Evolutionary conservation across 2,797 vertebrate genomes (phyloP).

Genomic region (Sebastes oblongus): DNA sequence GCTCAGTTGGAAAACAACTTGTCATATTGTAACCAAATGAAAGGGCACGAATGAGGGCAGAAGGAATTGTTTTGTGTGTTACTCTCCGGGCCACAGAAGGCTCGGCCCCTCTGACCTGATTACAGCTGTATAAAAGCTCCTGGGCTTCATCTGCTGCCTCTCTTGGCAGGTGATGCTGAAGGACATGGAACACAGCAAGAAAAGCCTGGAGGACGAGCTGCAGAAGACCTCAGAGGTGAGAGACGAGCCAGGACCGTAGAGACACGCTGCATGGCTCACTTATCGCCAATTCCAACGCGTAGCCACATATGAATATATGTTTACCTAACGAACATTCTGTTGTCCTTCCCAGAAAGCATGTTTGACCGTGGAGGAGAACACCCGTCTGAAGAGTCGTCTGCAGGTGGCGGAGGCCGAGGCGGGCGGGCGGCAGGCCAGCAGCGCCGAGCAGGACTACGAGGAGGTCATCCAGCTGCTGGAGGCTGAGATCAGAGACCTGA

Average conservation of each 20-base stretch:
- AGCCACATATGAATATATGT: background rate
- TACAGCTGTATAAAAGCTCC: background rate
- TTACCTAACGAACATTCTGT: background rate
- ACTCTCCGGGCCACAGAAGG: background rate
- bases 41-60: background rate
- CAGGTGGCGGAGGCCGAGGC: constrained; percentile 80
- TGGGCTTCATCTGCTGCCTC: constrained; percentile 25
- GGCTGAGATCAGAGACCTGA: constrained; percentile 90
- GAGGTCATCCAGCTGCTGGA: constrained; percentile 92
- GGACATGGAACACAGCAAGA: constrained; percentile 88
- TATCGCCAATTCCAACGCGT: background rate
- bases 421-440: constrained; percentile 79
- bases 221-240: constrained; percentile 87
- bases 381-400: constrained; percentile 83
- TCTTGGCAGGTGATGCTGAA: constrained; percentile 83
- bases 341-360: constrained; percentile 80
- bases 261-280: background rate
- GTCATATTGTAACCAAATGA: background rate
- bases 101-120: background rate
- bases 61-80: background rate
- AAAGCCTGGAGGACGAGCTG: constrained; percentile 86
- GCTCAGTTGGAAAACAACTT: background rate
- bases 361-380: constrained; percentile 86
- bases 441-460: constrained; percentile 91
- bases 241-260: background rate